phyloP scores from a whole-genome alignment of 2,888 invertebrate genomes.

The Cataglyphis cursor region DNA sequence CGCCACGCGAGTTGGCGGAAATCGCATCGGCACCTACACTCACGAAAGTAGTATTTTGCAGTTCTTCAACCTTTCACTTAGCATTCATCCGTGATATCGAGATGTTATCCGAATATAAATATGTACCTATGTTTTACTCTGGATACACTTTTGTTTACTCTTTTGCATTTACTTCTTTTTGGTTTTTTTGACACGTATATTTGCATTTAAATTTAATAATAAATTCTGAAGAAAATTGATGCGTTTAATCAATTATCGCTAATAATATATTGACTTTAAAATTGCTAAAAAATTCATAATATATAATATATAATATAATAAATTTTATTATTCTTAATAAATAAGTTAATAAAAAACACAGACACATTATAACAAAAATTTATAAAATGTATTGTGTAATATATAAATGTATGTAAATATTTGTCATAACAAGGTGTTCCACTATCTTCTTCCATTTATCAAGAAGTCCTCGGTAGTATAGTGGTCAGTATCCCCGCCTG shows the following conservation, averaged over 20 bases:
- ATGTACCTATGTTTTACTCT: not conserved
- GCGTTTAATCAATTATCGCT: not conserved
- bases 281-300: not conserved
- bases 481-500: not conserved
- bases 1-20: conserved; percentile 15
- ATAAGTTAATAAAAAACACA: not conserved
- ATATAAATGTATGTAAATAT: not conserved
- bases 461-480: not conserved
- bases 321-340: not conserved
- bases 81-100: conserved; percentile 10
- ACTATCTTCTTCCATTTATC: not conserved
- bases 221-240: not conserved
- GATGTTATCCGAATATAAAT: conserved; percentile 1
- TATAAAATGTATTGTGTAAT: not conserved
- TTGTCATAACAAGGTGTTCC: not conserved
- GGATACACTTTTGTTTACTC: not conserved
- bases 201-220: not conserved
- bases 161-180: not conserved
- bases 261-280: not conserved
- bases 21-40: conserved; percentile 38
- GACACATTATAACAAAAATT: not conserved
- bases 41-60: conserved; percentile 12
- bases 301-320: too few species aligned
- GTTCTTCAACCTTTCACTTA: conserved; percentile 43
- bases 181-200: not conserved